phyloP scores from a whole-genome alignment of 2,113 vertebrate species.

The Festucalex cinctus region DNA sequence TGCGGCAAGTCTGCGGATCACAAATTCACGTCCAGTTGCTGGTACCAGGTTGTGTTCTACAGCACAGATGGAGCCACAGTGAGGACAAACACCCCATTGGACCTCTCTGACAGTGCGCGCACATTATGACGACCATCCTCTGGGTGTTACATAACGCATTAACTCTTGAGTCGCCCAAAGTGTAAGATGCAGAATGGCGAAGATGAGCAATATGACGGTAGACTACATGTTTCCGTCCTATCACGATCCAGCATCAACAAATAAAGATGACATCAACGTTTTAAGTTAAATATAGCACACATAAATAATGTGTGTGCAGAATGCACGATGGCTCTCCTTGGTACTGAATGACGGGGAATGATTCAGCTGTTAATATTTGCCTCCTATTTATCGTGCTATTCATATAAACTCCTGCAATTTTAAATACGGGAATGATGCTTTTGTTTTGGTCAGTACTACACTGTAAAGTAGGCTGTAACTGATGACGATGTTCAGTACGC shows the following conservation, averaged over 20 bases:
- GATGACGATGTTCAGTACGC: neutral
- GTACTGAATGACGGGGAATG: conserved; percentile 62
- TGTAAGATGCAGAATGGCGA: neutral
- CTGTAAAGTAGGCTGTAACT: neutral
- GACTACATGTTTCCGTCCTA: neutral
- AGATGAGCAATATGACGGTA: neutral
- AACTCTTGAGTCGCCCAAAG: conserved; percentile 4
- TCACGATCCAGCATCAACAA: neutral
- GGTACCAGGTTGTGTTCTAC: conserved; percentile 38
- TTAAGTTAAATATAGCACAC: no score
- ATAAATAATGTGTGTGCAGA: neutral
- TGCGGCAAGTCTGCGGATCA: conserved; percentile 36
- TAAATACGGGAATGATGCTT: neutral
- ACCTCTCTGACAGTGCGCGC: conserved; percentile 42
- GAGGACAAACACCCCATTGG: conserved; percentile 43
- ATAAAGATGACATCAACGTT: neutral
- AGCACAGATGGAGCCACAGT: conserved; percentile 31
- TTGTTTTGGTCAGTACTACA: neutral
- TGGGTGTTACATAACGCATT: conserved; percentile 69
- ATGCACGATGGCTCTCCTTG: conserved; percentile 65
- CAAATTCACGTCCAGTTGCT: conserved; percentile 36
- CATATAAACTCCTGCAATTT: neutral
- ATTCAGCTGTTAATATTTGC: neutral
- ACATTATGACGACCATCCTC: conserved; percentile 44
- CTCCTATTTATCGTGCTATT: neutral